Conservation (phyloP, 23 tunicate genomes). For the Trididemnum miniatum region DNA sequence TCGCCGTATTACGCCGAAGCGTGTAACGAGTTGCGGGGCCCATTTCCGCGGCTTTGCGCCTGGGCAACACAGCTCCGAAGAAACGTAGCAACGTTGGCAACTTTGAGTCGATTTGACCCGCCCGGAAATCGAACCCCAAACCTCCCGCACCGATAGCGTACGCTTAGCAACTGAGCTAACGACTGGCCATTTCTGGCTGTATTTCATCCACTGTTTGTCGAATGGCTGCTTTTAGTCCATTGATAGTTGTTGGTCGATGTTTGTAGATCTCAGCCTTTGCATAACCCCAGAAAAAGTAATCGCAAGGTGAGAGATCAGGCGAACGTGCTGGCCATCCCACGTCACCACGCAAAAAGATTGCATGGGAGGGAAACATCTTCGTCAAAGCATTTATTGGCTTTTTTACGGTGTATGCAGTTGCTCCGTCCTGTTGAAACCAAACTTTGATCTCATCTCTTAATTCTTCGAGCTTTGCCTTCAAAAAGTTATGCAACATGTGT, state of each 20-base stretch:
- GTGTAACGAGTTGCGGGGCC: no score
- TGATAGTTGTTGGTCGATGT: conserved; percentile 21
- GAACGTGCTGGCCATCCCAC: conserved; percentile 14
- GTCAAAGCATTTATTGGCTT: conserved; percentile 23
- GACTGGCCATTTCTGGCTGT: conserved; percentile 19
- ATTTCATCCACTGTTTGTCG: conserved; percentile 27
- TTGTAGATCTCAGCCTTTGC: conserved; percentile 22
- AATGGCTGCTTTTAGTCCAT: no score
- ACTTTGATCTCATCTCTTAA: conserved; percentile 5
- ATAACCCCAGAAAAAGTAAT: conserved; percentile 27
- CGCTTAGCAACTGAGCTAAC: no score
- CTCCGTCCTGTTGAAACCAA: conserved; percentile 33
- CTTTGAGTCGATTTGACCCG: no score
- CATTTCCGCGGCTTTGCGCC: no score
- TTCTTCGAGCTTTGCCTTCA: conserved; percentile 11
- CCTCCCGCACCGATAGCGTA: no score
- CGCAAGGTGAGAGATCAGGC: conserved; percentile 25
- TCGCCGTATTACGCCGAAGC: no score
- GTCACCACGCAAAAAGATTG: conserved; percentile 27
- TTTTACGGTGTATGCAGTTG: conserved; percentile 28
- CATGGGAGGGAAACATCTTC: conserved; percentile 14
- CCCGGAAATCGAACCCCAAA: no score
- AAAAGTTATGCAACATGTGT: not conserved
- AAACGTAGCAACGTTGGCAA: no score
- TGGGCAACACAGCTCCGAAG: no score